Conservation (phyloP, 2,113 vertebrate genomes). For the Dipodomys ordii region DNA sequence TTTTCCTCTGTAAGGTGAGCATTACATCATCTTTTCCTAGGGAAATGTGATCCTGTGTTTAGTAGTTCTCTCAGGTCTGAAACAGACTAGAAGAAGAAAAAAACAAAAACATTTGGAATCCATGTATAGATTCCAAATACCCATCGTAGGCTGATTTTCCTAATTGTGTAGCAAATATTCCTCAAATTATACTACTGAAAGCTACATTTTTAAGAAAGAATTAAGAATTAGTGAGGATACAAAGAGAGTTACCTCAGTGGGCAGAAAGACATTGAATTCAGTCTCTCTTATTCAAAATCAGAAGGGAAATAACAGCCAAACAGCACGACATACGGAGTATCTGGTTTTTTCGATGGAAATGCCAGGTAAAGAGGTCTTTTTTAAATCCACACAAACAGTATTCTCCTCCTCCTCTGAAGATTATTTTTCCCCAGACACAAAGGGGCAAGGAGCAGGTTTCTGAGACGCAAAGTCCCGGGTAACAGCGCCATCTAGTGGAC, state of each 20-base stretch:
- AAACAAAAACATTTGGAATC: not conserved
- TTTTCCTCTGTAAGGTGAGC: not conserved
- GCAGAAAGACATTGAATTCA: constrained; percentile 47
- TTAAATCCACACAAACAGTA: constrained; percentile 52
- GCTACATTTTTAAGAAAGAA: constrained; percentile 23
- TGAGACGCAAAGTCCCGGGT: constrained; percentile 18
- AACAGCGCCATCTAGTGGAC: constrained; percentile 77
- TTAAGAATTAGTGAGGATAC: constrained; percentile 15
- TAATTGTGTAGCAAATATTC: constrained; percentile 1
- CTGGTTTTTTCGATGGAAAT: constrained; percentile 63
- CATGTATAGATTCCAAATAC: constrained; percentile 15
- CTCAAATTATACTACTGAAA: constrained; percentile 34
- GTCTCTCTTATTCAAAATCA: constrained; percentile 52
- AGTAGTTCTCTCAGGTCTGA: constrained; percentile 26
- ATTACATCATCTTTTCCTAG: not conserved
- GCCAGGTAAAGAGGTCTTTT: constrained; percentile 61
- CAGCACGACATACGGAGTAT: constrained; percentile 44
- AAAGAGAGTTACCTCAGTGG: not conserved
- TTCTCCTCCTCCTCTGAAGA: not conserved
- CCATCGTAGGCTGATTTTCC: not conserved
- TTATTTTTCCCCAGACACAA: not conserved
- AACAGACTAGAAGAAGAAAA: not conserved
- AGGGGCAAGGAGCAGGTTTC: not conserved
- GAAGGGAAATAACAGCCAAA: constrained; percentile 59
- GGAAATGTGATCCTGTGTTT: constrained; percentile 23